Evolutionary conservation across 2,888 invertebrate genomes (phyloP), one percentile per base, ranked within the genome.

Genomic region (Griposia aprilina): DNA sequence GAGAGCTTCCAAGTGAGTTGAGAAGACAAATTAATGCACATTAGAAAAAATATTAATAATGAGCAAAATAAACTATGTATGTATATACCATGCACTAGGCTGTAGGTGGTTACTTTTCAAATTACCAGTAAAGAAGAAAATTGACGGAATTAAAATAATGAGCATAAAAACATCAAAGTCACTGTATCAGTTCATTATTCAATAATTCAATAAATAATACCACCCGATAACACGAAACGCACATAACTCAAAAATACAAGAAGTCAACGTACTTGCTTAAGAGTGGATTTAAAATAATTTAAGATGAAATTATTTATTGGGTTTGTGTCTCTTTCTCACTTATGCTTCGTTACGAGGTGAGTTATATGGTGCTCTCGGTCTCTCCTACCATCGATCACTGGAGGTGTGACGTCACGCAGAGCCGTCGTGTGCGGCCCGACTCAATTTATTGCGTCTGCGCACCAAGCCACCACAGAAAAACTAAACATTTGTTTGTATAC

Each of bases 351-450:
- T 88, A 86, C 89, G 88, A 89, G 87, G 78, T 81, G 82, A 83
- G 84, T 87, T 82, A 88, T 92, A 90, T 89, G 90, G 92, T 92
- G 92, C 89, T 95, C 95, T 93, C 93, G 82, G 92, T 95, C 93
- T 88, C 91, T 91, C 94, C 83, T 89, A 93, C 95, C 94, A 96
- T 97, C 96, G 95, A 97, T 97, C 97, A 97, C 94, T 90, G 91
- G 92, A 94, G 94, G 96, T 96, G 97, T 97, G 96, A 96, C 97
- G 96, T 97, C 96, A 96, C 95, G 96, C 96, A 93, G 96, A 93
- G 96, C 94, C 97, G 93, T 96, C 97, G 97, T 97, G 96, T 97
- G 97, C 96, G 96, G 96, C 96, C 96, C 87, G 92, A 87, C 93
- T 93, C 93, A 94, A 97, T 97, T 97, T 97, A 97, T 97, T 94